These are phyloP conservation scores for Dysmachus trigonus DNA, from an alignment of 2,888 invertebrate genomes.

Conservation along the genomic window DNA sequence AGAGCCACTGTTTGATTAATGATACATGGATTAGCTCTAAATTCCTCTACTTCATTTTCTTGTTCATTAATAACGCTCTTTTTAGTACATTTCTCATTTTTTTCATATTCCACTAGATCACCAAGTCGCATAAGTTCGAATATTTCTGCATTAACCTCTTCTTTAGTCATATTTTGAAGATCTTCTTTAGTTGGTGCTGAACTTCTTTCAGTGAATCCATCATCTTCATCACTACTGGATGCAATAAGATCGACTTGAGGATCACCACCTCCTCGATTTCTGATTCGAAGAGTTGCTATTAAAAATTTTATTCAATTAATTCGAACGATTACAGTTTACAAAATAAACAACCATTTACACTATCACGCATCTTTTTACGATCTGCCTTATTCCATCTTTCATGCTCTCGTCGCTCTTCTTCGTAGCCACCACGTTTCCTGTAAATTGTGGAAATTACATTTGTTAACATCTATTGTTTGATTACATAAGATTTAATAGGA, in stretches of 20 bases:
- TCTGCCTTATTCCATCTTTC: constrained; percentile 61
- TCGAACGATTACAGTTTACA: neutral
- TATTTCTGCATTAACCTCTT: neutral
- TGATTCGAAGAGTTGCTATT: constrained; percentile 58
- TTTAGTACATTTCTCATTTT: neutral
- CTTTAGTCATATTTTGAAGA: constrained; percentile 36
- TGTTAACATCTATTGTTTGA: too few relatives aligned
- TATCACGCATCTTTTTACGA: constrained; percentile 59
- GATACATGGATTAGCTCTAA: neutral
- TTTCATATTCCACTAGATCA: constrained; percentile 52
- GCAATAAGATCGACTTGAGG: constrained; percentile 54
- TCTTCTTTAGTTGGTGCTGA: constrained; percentile 47
- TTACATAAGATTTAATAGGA: too few relatives aligned
- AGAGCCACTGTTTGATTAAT: neutral
- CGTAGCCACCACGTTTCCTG: constrained; percentile 63
- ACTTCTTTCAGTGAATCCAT: neutral
- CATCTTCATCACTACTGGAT: constrained; percentile 60
- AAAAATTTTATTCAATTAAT: neutral
- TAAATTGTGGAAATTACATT: neutral
- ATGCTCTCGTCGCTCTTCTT: constrained; percentile 61
- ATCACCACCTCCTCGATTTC: constrained; percentile 56
- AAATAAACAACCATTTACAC: constrained; percentile 59
- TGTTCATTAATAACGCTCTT: neutral
- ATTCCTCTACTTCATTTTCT: neutral
- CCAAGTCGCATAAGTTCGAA: constrained; percentile 44